Percentiles rank a stretch among this genome's conserved stretches.
Evolutionary conservation across 2,113 vertebrate genomes (phyloP).

Genomic region (Tauraco erythrolophus): DNA sequence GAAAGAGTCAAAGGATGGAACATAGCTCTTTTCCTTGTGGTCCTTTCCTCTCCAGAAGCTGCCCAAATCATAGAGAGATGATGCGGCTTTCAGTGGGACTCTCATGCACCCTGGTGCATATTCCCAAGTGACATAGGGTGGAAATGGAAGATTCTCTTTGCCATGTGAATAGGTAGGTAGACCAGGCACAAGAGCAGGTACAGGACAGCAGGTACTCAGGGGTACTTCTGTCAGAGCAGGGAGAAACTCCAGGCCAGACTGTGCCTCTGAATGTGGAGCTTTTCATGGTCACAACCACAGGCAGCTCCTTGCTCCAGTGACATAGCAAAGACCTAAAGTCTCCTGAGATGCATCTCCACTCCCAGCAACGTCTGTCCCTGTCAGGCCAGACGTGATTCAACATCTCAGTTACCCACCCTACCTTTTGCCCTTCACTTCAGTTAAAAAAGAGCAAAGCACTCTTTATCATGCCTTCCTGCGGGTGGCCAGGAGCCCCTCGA

Average conservation of each 20-base stretch:
- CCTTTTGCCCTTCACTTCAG: background rate
- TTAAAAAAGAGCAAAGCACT: background rate
- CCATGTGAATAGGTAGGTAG: background rate
- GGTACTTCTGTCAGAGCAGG: background rate
- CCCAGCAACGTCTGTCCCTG: background rate
- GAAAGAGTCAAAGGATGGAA: background rate
- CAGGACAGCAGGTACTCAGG: background rate
- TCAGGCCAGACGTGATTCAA: background rate
- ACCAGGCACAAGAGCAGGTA: background rate
- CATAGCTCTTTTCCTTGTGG: background rate
- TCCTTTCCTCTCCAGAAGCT: background rate
- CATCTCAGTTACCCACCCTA: background rate
- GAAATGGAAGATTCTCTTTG: background rate
- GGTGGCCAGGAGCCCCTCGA: constrained; percentile 1
- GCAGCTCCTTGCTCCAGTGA: background rate
- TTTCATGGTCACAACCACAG: background rate
- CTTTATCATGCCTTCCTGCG: background rate
- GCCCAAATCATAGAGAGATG: background rate
- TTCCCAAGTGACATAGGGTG: background rate
- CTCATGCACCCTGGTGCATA: too few species aligned
- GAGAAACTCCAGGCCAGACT: background rate
- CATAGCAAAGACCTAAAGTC: background rate
- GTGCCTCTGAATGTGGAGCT: background rate
- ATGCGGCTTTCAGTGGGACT: background rate
- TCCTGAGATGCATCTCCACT: background rate